Conservation (phyloP, 2,888 invertebrate species). For the Ichneumoninae sp. region DNA sequence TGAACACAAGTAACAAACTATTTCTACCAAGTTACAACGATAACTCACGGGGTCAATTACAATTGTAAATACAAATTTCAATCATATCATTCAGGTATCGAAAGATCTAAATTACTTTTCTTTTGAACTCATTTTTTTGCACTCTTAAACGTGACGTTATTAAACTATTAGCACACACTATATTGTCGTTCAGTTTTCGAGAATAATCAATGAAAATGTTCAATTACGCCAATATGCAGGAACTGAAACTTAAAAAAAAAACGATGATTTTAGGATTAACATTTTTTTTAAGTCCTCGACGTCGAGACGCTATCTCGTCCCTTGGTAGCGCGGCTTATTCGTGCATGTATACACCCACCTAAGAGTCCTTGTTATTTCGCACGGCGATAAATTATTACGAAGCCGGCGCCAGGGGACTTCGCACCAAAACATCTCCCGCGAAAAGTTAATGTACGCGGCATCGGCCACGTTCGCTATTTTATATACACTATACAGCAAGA, state of each 20-base stretch:
- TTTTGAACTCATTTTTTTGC: neutral
- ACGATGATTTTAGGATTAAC: neutral
- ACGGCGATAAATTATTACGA: neutral
- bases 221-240: neutral
- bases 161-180: too few relatives aligned
- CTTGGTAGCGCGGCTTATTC: neutral
- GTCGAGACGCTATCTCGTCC: neutral
- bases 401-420: neutral
- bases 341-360: neutral
- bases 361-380: neutral
- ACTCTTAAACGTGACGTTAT: neutral
- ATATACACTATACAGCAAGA: neutral
- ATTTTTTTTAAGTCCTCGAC: neutral
- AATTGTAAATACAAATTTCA: too few relatives aligned
- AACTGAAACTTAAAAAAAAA: neutral
- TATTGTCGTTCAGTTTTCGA: too few relatives aligned
- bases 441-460: neutral
- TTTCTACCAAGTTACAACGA: neutral
- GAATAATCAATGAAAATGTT: neutral
- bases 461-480: neutral
- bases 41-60: too few relatives aligned
- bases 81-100: too few relatives aligned
- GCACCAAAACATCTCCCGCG: neutral
- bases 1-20: neutral
- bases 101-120: too few relatives aligned